These are phyloP conservation scores for Geophilus truncorum DNA, from an alignment of 2,888 invertebrate species.

Conservation along the genomic window DNA sequence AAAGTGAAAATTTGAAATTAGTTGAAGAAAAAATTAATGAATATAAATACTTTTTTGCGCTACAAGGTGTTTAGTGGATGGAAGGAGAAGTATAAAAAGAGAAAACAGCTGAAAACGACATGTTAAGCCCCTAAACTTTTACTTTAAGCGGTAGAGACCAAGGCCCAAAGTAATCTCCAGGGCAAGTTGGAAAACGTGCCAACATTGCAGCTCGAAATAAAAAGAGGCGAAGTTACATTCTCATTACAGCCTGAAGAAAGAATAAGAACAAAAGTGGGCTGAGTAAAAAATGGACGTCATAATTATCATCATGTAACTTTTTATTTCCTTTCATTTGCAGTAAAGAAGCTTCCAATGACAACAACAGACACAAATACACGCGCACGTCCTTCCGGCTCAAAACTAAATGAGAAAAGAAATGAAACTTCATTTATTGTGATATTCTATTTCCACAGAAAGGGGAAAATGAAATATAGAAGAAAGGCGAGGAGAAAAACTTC, in stretches of 20 bases:
- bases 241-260: background rate
- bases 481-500: background rate
- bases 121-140: conserved; percentile 10
- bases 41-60: background rate
- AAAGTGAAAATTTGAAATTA: no score
- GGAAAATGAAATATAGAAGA: background rate
- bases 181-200: conserved; percentile 11
- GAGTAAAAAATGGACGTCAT: conserved; percentile 15
- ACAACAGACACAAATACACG: background rate
- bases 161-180: conserved; percentile 11
- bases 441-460: background rate
- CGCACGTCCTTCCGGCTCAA: background rate
- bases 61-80: background rate
- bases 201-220: background rate
- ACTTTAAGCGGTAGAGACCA: conserved; percentile 12
- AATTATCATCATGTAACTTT: conserved; percentile 15
- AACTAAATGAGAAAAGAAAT: background rate
- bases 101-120: conserved; percentile 18
- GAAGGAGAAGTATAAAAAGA: background rate
- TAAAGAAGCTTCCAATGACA: background rate
- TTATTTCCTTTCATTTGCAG: conserved; percentile 14
- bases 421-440: background rate
- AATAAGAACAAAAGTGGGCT: background rate
- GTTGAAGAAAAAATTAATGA: background rate
- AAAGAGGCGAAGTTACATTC: conserved; percentile 1